These are phyloP conservation scores for Philotrypesis tridentata DNA, from an alignment of 1,140 invertebrate genomes.

Conservation along the genomic window DNA sequence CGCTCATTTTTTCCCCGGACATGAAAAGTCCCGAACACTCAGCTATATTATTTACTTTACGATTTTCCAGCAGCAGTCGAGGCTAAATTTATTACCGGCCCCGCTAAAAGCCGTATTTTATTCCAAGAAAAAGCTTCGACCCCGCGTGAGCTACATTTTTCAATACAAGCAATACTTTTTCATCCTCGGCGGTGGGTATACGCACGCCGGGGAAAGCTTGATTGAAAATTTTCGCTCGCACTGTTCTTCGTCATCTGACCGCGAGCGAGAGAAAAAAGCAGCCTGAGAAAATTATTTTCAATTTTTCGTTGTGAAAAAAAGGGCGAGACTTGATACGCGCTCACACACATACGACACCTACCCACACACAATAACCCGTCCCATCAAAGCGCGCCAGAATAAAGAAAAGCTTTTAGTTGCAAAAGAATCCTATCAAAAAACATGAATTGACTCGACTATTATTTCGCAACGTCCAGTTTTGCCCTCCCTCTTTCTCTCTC, in stretches of 20 bases:
- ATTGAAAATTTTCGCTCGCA: constrained; percentile 6
- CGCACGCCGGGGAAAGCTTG: background rate
- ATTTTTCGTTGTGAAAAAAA: constrained; percentile 13
- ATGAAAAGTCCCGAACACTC: background rate
- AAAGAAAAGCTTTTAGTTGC: constrained; percentile 19
- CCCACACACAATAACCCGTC: background rate
- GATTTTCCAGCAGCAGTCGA: constrained; percentile 37
- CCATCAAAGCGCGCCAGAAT: background rate
- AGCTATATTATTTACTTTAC: constrained; percentile 32
- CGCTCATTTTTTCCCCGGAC: no score
- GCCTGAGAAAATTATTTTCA: constrained; percentile 6
- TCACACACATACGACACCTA: background rate
- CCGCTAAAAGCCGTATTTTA: background rate
- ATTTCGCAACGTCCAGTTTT: background rate
- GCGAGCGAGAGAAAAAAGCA: background rate
- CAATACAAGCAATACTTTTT: background rate
- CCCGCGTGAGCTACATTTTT: background rate
- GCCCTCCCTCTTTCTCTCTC: background rate
- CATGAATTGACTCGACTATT: background rate
- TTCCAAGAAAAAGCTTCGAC: background rate
- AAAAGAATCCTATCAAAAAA: constrained; percentile 28
- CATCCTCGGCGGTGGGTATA: background rate
- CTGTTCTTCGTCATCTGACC: background rate
- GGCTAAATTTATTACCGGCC: background rate
- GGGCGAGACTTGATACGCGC: background rate